Evolutionary conservation across 2,888 invertebrate species (phyloP), one percentile per base, ranked within the genome.

Genomic region (Microdon myrmicae): DNA sequence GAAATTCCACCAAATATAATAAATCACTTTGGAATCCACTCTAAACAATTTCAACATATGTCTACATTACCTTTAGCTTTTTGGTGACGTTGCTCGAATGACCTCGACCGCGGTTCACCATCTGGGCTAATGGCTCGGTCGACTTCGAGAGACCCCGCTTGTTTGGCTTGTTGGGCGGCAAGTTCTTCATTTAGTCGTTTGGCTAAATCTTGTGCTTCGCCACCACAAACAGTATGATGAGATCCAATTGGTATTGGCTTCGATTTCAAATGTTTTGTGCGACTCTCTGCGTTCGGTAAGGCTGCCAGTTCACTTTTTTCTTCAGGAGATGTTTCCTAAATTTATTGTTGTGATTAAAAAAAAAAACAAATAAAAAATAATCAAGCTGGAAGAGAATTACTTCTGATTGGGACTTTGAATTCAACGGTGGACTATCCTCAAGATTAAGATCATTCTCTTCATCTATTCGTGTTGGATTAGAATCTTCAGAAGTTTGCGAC

Each of bases 181-280:
- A 89, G 79, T 77, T 89, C 87, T 56, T 86, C 86, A 69, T 82
- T 87, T 44, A 89, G 82, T 1, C 88, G 81, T 72, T 88, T 90
- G 2, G 90, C 90, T 59, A 91, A 76, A 68, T 89, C 83, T 70
- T 87, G 87, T 13, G 90, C 90, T 79, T 91, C 91, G 74, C 90
- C 90, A 0, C 90, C 91, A 70, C 89, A 87, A 39, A 90, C 90
- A 7, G 90, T 91, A 79, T 88, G 88, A 72, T 88, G 80, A 2
- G 78, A 67, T 1, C 79, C 79, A 47, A 90, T 90, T 2, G 90
- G 89, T 73, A 90, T 90, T 0, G 90, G 90, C 74, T 89, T 88
- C 0, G 90, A 89, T 20, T 86, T 85, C 10, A 83, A 69, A 70
- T 84, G 80, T 74, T 68, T 82, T 9, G 72, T 67, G 4, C 73